Evolutionary conservation across 2,888 invertebrate species (phyloP).

Genomic region (Argynnis bischoffii): DNA sequence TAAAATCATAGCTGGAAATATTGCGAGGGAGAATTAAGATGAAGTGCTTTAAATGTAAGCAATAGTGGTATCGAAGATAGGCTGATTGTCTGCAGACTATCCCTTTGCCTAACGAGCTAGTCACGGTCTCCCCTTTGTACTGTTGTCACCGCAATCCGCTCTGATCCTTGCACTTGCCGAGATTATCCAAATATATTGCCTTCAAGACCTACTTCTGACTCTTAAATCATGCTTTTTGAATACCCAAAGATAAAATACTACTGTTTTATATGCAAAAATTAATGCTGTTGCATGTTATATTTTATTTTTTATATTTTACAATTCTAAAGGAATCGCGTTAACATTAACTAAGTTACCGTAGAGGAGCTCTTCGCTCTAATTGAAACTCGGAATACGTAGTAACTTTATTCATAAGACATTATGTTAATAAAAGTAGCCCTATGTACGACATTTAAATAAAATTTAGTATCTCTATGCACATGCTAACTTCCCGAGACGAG

Average conservation of each 20-base stretch:
- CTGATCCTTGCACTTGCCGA: conserved; percentile 46
- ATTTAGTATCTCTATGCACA: no score
- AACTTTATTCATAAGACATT: not conserved
- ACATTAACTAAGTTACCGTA: conserved; percentile 2
- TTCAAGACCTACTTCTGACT: conserved; percentile 38
- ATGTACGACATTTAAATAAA: not conserved
- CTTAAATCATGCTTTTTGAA: conserved; percentile 28
- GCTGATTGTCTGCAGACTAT: conserved; percentile 46
- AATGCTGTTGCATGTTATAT: not conserved
- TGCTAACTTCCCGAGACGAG: no score
- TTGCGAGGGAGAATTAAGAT: conserved; percentile 34
- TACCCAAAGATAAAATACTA: conserved; percentile 1
- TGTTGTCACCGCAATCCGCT: conserved; percentile 47
- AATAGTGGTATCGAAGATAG: conserved; percentile 41
- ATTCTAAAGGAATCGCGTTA: not conserved
- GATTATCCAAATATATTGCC: conserved; percentile 44
- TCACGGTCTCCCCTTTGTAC: conserved; percentile 49
- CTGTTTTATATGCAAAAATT: not conserved
- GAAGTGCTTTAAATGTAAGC: conserved; percentile 39
- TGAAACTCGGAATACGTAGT: not conserved
- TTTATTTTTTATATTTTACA: not conserved
- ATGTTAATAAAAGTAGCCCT: not conserved
- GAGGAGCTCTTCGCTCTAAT: not conserved
- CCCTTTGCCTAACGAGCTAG: conserved; percentile 56
- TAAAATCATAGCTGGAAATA: conserved; percentile 32